Conservation (phyloP, 2,797 vertebrate species). For the Myoxocephalus aenaeus region DNA sequence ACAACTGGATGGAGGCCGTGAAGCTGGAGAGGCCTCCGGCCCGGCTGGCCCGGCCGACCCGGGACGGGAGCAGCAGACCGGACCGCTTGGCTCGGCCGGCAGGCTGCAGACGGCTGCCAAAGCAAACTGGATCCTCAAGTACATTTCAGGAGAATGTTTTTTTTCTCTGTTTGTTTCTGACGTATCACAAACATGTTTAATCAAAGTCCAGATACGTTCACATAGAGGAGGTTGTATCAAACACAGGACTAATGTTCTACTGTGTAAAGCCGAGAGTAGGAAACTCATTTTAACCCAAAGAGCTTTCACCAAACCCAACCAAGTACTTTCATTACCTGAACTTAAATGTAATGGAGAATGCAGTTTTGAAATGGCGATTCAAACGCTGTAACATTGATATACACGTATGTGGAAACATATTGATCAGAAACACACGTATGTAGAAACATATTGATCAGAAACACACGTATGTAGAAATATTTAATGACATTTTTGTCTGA, state of each 20-base stretch:
- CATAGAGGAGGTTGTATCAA: neutral
- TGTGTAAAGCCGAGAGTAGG: neutral
- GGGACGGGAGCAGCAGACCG: too few relatives aligned
- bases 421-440: neutral
- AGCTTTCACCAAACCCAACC: neutral
- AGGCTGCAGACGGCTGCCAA: too few relatives aligned
- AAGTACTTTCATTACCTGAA: neutral
- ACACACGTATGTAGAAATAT: neutral
- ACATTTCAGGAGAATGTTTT: neutral
- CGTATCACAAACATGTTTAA: neutral
- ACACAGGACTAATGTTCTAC: neutral
- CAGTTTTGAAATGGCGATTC: neutral
- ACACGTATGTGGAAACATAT: neutral
- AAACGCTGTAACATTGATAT: neutral
- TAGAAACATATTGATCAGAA: neutral
- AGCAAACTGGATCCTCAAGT: neutral
- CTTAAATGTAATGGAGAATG: neutral
- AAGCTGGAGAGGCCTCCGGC: too few relatives aligned
- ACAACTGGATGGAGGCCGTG: neutral
- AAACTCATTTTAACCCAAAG: neutral
- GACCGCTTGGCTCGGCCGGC: too few relatives aligned
- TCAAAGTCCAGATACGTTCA: too few relatives aligned
- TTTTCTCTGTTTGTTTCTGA: neutral
- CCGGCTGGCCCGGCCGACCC: too few relatives aligned
- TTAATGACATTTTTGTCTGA: neutral